Evolutionary conservation across 2,113 vertebrate species (phyloP).

Genomic region (Odocoileus hemionus): DNA sequence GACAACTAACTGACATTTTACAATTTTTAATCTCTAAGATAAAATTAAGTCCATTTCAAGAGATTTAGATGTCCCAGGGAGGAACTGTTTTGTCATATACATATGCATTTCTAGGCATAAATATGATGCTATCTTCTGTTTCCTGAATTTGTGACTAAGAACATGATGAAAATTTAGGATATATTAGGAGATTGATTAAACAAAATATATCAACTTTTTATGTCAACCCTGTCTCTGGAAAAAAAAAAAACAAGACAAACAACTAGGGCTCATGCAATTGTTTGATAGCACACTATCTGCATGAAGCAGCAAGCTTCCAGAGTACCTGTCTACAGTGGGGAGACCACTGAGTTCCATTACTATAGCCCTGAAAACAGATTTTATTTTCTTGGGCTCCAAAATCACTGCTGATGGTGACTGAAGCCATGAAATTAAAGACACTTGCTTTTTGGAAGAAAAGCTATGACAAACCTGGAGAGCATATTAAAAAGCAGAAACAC

Average conservation of each 20-base stretch:
- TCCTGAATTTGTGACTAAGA: background rate
- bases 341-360: background rate
- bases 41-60: background rate
- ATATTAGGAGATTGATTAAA: background rate
- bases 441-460: background rate
- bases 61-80: background rate
- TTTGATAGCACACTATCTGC: fast-evolving
- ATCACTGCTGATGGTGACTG: background rate
- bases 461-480: background rate
- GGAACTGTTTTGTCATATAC: background rate
- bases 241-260: background rate
- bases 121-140: background rate
- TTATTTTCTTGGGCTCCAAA: background rate
- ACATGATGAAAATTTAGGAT: background rate
- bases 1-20: background rate
- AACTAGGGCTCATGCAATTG: background rate
- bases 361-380: background rate
- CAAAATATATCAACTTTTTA: background rate
- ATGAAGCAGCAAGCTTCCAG: background rate
- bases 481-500: background rate
- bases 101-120: background rate
- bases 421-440: background rate
- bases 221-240: background rate
- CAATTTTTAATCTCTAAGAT: background rate
- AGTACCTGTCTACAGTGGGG: background rate